Evolutionary conservation across 2,888 invertebrate species (phyloP), one percentile per base, ranked within the genome.

Genomic region (Stratiomys singularior): DNA sequence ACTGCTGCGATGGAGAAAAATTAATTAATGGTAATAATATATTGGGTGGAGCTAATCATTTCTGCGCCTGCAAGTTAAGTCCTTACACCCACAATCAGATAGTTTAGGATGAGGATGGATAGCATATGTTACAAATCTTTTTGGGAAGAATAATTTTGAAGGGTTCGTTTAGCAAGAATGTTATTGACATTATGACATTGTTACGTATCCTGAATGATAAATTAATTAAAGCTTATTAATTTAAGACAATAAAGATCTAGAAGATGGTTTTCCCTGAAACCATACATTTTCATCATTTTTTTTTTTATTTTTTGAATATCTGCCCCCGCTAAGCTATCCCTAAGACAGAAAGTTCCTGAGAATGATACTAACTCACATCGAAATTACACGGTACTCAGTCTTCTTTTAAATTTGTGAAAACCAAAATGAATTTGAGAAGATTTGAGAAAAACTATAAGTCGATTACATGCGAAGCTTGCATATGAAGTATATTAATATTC

Each of bases 21-120:
- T 74, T 74, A 74, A 74, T 74, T 74, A 74, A 74, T 74, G 13
- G 23, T 28, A 74, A 69, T 69, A 72, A 74, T 74, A 37, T 74
- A 74, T 74, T 37, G 60, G 74, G 74, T 58, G 74, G 74, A 74
- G 74, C 74, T 58, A 74, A 74, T 74, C 74, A 74, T 74, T 58
- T 74, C 74, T 60, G 60, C 27, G 3, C 9, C 28, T 47, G 23
- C 47, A 30, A 27, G 69, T 37, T 37, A 60, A 60, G 60, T 37
- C 58, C 69, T 44, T 58, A 60, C 37, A 37, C 37, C 37, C 37
- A 37, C 37, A 5, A 37, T 47, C n/a, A n/a, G n/a, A n/a, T n/a
- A 13, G 37, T 25, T 28, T 18, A 74, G 58, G 25, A 58, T 46
- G 69, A 58, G 18, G 30, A 23, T 23, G 18, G 18, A 15, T 23